These are phyloP conservation scores for Etia nguti DNA, from an alignment of 2,113 vertebrate species.

Conservation along the genomic window DNA sequence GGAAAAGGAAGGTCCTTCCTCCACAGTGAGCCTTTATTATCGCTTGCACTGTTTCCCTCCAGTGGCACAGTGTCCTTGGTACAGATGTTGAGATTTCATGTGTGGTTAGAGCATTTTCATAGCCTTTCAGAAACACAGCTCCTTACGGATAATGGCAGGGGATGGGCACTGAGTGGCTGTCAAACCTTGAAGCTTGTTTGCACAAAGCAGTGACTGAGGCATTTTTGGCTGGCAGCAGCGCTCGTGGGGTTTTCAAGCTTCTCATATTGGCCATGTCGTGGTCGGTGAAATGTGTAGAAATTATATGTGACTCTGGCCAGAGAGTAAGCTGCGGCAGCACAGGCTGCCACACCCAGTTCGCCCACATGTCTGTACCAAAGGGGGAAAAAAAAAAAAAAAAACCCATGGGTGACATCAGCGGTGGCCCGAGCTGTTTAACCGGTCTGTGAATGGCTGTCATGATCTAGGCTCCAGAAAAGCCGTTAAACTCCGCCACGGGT, in stretches of 20 bases:
- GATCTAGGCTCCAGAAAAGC: constrained; percentile 48
- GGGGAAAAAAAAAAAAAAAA: background rate
- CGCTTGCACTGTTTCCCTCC: background rate
- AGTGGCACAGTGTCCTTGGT: constrained; percentile 43
- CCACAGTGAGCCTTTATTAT: background rate
- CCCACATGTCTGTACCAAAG: constrained; percentile 53
- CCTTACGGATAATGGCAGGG: constrained; percentile 23
- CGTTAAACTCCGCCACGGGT: constrained; percentile 49
- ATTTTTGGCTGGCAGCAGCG: background rate
- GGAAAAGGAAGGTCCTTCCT: background rate
- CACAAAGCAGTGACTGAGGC: constrained; percentile 12
- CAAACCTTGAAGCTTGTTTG: constrained; percentile 31
- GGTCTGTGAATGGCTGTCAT: constrained; percentile 36
- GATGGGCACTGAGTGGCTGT: constrained; percentile 28
- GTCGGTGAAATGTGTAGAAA: constrained; percentile 69
- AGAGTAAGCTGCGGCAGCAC: constrained; percentile 63
- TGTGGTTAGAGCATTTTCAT: constrained; percentile 19
- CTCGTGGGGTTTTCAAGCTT: constrained; percentile 39
- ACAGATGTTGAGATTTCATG: constrained; percentile 20
- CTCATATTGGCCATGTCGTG: constrained; percentile 69
- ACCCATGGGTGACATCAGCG: constrained; percentile 28
- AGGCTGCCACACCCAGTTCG: constrained; percentile 50
- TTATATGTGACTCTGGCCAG: constrained; percentile 60
- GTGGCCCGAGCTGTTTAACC: constrained; percentile 40
- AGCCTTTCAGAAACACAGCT: background rate